Evolutionary conservation across 2,888 invertebrate genomes (phyloP).

Genomic region (Acanthopleura granulata): DNA sequence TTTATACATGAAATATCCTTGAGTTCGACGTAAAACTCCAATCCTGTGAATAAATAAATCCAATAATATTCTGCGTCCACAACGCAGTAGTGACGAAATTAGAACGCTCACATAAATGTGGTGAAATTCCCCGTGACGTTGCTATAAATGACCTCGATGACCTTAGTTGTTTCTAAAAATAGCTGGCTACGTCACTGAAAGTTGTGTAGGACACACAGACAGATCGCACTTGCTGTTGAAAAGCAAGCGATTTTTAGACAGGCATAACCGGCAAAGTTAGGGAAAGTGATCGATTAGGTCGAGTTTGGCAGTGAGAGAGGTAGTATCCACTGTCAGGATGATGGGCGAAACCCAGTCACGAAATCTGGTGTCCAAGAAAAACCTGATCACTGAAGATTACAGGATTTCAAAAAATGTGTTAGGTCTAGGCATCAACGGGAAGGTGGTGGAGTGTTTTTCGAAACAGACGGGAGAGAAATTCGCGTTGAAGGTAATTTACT

Average conservation of each 20-base stretch:
- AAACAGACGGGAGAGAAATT: slow-evolving; percentile 83
- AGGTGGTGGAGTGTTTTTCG: slow-evolving; percentile 94
- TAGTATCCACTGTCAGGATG: not conserved
- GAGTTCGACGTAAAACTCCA: no score
- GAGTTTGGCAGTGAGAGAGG: not conserved
- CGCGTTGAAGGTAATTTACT: slow-evolving; percentile 85
- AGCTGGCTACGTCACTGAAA: not conserved
- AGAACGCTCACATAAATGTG: not conserved
- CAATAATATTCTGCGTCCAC: no score
- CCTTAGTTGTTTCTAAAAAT: not conserved
- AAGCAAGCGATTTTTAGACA: not conserved
- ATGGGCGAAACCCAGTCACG: slow-evolving; percentile 6
- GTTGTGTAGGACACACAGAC: slow-evolving; percentile 6
- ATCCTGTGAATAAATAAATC: no score
- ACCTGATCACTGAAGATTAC: slow-evolving; percentile 90
- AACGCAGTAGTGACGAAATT: not conserved
- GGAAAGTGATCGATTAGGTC: not conserved
- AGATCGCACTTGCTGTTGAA: not conserved
- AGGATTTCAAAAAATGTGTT: slow-evolving; percentile 92
- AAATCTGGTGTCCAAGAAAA: slow-evolving; percentile 75
- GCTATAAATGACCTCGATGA: not conserved
- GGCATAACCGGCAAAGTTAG: not conserved
- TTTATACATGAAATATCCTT: no score
- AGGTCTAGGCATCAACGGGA: slow-evolving; percentile 97
- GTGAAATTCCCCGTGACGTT: not conserved